Percentiles rank a stretch among this genome's conserved stretches.
phyloP scores from a whole-genome alignment of 2,113 vertebrate genomes.

The Oreochromis tanganicae region DNA sequence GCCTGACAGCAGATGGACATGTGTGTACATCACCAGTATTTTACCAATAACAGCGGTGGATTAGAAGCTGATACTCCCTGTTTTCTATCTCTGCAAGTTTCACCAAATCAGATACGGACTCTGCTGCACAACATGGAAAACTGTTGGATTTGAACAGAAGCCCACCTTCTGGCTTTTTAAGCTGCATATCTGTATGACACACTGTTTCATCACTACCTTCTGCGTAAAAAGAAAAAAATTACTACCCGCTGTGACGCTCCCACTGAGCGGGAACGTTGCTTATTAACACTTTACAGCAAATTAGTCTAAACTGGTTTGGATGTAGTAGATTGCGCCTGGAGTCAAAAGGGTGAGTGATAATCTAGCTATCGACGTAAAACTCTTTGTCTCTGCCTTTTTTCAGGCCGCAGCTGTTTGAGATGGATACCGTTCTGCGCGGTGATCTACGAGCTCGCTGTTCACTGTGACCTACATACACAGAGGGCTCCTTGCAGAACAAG shows the following conservation, averaged over 20 bases:
- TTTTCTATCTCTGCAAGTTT: background rate
- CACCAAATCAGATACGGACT: slow-evolving; percentile 23
- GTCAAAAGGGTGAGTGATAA: background rate
- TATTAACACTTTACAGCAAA: background rate
- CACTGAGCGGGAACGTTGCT: background rate
- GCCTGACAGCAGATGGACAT: background rate
- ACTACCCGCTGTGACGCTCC: background rate
- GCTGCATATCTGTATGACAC: slow-evolving; percentile 20
- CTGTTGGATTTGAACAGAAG: slow-evolving; percentile 26
- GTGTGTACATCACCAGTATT: background rate
- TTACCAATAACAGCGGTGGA: background rate
- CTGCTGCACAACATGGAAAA: slow-evolving; percentile 1
- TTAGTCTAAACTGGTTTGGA: background rate
- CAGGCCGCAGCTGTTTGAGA: background rate
- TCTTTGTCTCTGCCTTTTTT: background rate
- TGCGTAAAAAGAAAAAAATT: background rate
- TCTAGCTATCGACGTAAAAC: background rate
- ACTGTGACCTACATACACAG: slow-evolving; percentile 45
- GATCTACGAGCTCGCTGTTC: background rate
- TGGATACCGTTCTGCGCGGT: background rate
- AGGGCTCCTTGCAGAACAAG: slow-evolving; percentile 8
- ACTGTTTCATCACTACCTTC: slow-evolving; percentile 46
- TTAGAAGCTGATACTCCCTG: background rate
- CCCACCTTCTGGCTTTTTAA: slow-evolving; percentile 31
- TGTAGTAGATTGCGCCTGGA: background rate